phyloP scores from a whole-genome alignment of 2,888 invertebrate genomes.

The Galerucella nymphaeae region DNA sequence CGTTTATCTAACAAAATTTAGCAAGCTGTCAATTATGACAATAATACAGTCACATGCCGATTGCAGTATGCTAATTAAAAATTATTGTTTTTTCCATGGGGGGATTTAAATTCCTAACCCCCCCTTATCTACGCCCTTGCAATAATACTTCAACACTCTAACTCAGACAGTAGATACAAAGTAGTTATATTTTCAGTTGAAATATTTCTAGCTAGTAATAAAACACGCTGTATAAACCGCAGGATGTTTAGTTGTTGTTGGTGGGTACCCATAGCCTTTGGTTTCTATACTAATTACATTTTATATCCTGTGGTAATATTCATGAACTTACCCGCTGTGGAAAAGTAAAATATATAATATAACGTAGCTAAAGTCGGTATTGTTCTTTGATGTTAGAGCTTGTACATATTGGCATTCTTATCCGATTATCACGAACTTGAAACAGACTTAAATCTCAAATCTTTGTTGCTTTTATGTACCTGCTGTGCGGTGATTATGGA shows the following conservation, averaged over 20 bases:
- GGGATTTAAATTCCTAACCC: too few species aligned
- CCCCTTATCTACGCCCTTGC: too few species aligned
- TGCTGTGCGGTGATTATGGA: background rate
- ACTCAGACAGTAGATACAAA: too few species aligned
- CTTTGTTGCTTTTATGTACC: background rate
- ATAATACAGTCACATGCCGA: too few species aligned
- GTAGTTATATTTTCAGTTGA: too few species aligned
- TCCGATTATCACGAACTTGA: background rate
- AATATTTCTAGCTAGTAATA: too few species aligned
- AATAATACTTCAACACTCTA: too few species aligned
- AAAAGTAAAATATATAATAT: background rate
- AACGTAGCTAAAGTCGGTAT: background rate
- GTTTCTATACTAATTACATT: background rate
- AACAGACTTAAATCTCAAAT: background rate
- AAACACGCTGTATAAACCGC: background rate
- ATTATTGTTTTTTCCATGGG: too few species aligned
- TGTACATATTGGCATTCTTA: background rate
- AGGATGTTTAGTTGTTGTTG: background rate
- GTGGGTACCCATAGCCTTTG: too few species aligned
- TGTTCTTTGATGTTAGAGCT: background rate
- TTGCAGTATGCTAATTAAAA: too few species aligned
- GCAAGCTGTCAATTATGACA: too few species aligned
- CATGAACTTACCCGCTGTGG: background rate
- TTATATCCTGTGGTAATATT: conserved; percentile 2
- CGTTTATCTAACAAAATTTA: too few species aligned